Conservation (phyloP, 2,888 invertebrate species). For the Serripes groenlandicus region DNA sequence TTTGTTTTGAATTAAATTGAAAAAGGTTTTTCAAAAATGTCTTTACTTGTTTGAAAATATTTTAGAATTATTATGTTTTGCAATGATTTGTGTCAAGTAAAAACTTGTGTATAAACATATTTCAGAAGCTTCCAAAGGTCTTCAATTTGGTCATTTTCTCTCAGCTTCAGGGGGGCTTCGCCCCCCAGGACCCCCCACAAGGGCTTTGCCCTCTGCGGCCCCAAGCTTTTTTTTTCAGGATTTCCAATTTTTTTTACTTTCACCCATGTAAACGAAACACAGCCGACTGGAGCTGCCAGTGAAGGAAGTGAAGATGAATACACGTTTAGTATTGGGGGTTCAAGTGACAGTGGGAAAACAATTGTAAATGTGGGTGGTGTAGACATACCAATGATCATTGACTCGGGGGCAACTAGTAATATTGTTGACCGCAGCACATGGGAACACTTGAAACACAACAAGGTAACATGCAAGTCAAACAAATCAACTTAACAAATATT, state of each 20-base stretch:
- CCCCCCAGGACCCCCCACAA: not conserved
- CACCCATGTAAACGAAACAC: no score
- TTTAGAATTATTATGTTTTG: no score
- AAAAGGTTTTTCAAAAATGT: no score
- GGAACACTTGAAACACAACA: not conserved
- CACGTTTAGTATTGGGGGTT: no score
- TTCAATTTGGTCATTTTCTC: no score
- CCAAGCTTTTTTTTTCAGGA: not conserved
- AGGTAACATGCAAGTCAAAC: not conserved
- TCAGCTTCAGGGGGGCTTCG: not conserved
- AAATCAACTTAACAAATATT: slow-evolving; percentile 9
- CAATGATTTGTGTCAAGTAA: no score
- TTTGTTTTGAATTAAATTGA: no score
- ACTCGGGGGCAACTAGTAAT: slow-evolving; percentile 21
- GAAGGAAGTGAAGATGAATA: no score
- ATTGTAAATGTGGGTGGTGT: slow-evolving; percentile 6
- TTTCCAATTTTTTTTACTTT: not conserved
- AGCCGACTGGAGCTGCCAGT: no score
- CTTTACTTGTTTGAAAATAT: no score
- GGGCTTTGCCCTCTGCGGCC: not conserved
- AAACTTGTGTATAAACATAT: no score
- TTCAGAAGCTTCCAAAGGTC: not conserved
- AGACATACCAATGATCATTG: slow-evolving; percentile 21
- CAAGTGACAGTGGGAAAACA: no score
- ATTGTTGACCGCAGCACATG: not conserved